Evolutionary conservation across 1,140 invertebrate species (phyloP).

Genomic region (Eciton burchellii): DNA sequence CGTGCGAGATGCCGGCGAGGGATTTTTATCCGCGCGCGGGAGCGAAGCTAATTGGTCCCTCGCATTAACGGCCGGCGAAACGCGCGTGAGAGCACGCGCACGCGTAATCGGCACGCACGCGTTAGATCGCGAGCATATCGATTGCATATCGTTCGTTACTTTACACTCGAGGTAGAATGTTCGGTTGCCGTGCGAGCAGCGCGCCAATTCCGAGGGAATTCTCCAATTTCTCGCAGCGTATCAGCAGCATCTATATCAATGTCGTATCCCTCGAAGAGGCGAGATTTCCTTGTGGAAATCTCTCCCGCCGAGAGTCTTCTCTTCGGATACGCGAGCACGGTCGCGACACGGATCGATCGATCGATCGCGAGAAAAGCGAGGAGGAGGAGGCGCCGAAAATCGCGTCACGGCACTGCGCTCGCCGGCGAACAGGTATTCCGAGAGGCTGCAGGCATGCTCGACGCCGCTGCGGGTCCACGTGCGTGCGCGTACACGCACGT

Average conservation of each 20-base stretch:
- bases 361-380: neutral
- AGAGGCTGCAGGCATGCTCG: constrained; percentile 29
- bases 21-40: constrained; percentile 45
- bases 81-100: constrained; percentile 34
- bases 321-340: no score
- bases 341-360: no score
- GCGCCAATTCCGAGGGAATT: no score
- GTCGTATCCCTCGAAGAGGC: no score
- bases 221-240: no score
- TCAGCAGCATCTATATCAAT: no score
- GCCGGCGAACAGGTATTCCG: constrained; percentile 27
- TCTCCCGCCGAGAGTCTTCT: no score
- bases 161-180: neutral
- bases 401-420: constrained; percentile 28
- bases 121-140: constrained; percentile 5
- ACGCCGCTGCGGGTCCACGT: constrained; percentile 27
- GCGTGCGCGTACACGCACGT: neutral
- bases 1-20: constrained; percentile 16
- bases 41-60: constrained; percentile 71
- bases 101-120: constrained; percentile 6
- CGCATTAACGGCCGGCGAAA: constrained; percentile 66
- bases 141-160: constrained; percentile 25
- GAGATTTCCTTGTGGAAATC: no score
- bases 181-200: no score
- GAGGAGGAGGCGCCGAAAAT: constrained; percentile 15